A percentile compares a stretch with the other conserved stretches of the same genome.
phyloP scores from a whole-genome alignment of 2,888 invertebrate genomes.

The Agrilus cyanescens region DNA sequence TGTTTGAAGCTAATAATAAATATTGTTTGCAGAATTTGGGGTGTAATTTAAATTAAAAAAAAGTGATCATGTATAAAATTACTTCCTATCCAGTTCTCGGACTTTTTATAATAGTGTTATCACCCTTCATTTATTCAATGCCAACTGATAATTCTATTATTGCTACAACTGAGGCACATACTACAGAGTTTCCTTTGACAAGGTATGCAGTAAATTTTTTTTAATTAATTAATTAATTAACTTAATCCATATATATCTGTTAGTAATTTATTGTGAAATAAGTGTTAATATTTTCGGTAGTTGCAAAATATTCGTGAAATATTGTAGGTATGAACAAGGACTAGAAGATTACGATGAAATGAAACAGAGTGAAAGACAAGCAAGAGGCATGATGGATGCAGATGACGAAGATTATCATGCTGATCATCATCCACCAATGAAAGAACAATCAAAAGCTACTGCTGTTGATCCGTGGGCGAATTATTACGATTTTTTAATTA shows the following conservation, averaged over 20 bases:
- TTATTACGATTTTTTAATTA: slow-evolving; percentile 78
- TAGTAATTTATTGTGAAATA: no score
- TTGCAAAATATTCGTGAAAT: background rate
- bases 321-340: slow-evolving; percentile 26
- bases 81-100: background rate
- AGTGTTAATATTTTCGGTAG: no score
- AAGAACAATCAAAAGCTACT: slow-evolving; percentile 43
- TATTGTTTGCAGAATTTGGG: no score
- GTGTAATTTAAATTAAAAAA: no score
- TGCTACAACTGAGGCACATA: slow-evolving; percentile 21
- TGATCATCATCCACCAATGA: slow-evolving; percentile 36
- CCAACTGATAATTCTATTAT: slow-evolving; percentile 20
- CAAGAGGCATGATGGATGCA: slow-evolving; percentile 37
- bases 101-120: slow-evolving; percentile 13
- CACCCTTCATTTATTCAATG: slow-evolving; percentile 8
- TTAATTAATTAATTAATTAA: no score
- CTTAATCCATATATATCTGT: no score
- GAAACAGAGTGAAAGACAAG: slow-evolving; percentile 22
- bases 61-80: no score
- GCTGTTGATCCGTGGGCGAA: slow-evolving; percentile 65
- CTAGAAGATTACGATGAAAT: slow-evolving; percentile 31
- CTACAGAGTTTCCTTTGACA: slow-evolving; percentile 17
- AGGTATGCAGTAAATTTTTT: slow-evolving; percentile 14
- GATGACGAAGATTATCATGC: slow-evolving; percentile 40
- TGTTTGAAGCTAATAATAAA: no score